A percentile compares a stretch with the other conserved stretches of the same genome.
Conservation (phyloP, 2,113 vertebrate species). For the Heterochromis multidens region DNA sequence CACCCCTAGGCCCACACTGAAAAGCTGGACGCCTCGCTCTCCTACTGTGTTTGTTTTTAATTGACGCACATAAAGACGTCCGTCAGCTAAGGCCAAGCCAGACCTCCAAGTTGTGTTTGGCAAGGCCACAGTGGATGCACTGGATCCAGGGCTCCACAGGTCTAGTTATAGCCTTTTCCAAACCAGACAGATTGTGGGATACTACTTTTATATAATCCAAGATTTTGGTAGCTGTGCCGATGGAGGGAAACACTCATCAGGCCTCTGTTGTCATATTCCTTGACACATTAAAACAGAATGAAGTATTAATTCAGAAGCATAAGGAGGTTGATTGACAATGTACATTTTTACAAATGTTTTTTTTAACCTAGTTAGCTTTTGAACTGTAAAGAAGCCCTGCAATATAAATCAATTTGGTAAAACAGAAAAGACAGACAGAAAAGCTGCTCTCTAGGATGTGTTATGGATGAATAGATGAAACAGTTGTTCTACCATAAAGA, state of each 20-base stretch:
- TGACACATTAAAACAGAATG: background rate
- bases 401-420: background rate
- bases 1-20: conserved; percentile 7
- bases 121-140: conserved; percentile 20
- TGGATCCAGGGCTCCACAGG: conserved; percentile 18
- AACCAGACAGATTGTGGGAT: conserved; percentile 19
- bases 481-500: background rate
- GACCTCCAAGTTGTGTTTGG: conserved; percentile 62
- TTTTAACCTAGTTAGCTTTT: no score
- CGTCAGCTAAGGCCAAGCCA: conserved; percentile 49
- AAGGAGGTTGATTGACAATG: background rate
- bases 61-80: conserved; percentile 41
- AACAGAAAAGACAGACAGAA: background rate
- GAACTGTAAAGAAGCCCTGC: background rate
- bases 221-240: background rate
- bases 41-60: conserved; percentile 58
- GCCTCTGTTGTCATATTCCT: background rate
- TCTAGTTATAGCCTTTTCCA: conserved; percentile 7
- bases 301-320: background rate
- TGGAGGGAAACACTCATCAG: background rate
- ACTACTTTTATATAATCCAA: conserved; percentile 5
- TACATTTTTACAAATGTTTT: no score
- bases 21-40: conserved; percentile 31
- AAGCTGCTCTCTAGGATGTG: background rate
- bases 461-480: background rate